A percentile compares a stretch with the other conserved stretches of the same genome.
Conservation (phyloP, 1,140 invertebrate genomes). For the Diploscapter pachys region DNA sequence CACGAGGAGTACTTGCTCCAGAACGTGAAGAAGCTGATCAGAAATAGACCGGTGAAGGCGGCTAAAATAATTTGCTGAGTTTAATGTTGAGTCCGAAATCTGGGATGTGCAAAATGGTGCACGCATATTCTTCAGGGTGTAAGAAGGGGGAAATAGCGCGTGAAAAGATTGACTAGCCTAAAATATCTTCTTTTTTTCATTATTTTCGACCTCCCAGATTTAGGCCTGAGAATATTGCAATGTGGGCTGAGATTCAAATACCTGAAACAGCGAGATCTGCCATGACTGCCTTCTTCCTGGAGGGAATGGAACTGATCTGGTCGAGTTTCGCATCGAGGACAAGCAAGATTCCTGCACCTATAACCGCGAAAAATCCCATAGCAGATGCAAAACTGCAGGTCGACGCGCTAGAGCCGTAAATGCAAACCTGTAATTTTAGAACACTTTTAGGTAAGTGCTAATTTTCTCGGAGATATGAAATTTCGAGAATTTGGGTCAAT, state of each 20-base stretch:
- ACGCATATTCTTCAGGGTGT: too few relatives aligned
- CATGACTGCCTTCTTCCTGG: slow-evolving; percentile 10
- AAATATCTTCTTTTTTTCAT: too few relatives aligned
- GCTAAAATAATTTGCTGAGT: neutral
- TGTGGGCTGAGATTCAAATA: neutral
- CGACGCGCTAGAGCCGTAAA: slow-evolving; percentile 19
- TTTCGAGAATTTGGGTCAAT: too few relatives aligned
- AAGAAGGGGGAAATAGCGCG: too few relatives aligned
- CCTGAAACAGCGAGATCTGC: slow-evolving; percentile 22
- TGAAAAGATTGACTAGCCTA: too few relatives aligned
- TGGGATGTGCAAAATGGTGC: too few relatives aligned
- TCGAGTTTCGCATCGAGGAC: slow-evolving; percentile 20
- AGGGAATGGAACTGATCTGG: slow-evolving; percentile 19
- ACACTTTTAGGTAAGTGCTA: too few relatives aligned
- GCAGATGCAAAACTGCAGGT: slow-evolving; percentile 20
- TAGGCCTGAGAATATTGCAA: too few relatives aligned
- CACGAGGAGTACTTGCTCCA: slow-evolving; percentile 19
- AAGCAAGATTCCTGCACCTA: slow-evolving; percentile 9
- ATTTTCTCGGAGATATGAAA: too few relatives aligned
- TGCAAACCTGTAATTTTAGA: slow-evolving; percentile 10
- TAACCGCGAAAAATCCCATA: slow-evolving; percentile 15
- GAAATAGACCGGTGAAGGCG: slow-evolving; percentile 16
- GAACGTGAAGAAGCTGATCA: slow-evolving; percentile 24
- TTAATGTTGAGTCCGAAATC: neutral
- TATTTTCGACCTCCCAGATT: too few relatives aligned